Evolutionary conservation across 2,113 vertebrate species (phyloP).

Genomic region (Ceyx melanurus): DNA sequence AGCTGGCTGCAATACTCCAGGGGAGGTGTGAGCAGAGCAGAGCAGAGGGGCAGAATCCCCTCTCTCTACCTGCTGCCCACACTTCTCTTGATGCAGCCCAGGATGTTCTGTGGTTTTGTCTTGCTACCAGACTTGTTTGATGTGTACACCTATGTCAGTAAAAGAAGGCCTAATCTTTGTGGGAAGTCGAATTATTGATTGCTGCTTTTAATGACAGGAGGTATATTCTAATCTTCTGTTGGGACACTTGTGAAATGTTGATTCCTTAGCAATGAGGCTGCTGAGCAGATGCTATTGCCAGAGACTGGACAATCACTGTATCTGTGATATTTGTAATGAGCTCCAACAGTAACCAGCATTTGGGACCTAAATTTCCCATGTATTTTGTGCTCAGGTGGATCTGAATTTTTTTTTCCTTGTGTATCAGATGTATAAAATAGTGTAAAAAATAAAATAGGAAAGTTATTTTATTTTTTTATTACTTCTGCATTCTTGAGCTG

Average conservation of each 20-base stretch:
- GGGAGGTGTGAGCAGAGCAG: too few relatives aligned
- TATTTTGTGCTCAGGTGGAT: not conserved
- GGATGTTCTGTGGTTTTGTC: not conserved
- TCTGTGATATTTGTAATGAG: not conserved
- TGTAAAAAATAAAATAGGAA: not conserved
- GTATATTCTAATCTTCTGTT: not conserved
- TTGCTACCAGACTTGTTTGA: not conserved
- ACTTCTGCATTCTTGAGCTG: not conserved
- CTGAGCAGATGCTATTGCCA: not conserved
- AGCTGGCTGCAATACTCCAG: too few relatives aligned
- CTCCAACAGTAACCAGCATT: not conserved
- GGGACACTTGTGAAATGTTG: not conserved
- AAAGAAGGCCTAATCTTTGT: not conserved
- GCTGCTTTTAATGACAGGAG: not conserved
- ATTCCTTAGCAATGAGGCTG: not conserved
- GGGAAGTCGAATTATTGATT: not conserved
- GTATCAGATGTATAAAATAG: not conserved
- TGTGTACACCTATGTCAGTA: not conserved
- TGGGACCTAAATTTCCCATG: not conserved
- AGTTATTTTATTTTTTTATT: not conserved
- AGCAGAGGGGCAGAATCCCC: too few relatives aligned
- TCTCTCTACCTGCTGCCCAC: too few relatives aligned
- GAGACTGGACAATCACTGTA: not conserved
- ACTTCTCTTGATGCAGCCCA: too few relatives aligned
- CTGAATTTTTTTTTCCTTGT: not conserved